A percentile compares a stretch with the other conserved stretches of the same genome.
Evolutionary conservation across 1,140 invertebrate genomes (phyloP).

Genomic region (Drosophila truncata): DNA sequence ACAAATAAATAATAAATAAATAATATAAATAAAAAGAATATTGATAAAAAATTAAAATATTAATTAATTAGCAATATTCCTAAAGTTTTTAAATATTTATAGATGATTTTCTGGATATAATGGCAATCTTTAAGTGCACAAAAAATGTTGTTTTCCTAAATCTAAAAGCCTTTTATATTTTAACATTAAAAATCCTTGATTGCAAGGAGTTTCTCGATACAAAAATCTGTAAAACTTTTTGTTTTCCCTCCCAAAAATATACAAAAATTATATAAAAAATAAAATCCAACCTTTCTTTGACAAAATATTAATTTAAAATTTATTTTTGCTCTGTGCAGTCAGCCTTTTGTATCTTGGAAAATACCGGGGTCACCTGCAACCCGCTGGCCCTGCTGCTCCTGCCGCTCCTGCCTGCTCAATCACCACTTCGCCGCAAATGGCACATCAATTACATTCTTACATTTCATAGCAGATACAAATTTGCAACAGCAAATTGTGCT

Average conservation of each 20-base stretch:
- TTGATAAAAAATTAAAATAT: too few relatives aligned
- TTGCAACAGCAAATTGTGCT: slow-evolving; percentile 52
- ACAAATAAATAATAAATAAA: too few relatives aligned
- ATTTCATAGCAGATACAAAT: slow-evolving; percentile 75
- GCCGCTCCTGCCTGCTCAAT: slow-evolving; percentile 26
- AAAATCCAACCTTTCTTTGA: not conserved
- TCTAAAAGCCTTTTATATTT: too few relatives aligned
- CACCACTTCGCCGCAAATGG: slow-evolving; percentile 62
- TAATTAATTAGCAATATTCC: too few relatives aligned
- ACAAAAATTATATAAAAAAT: too few relatives aligned
- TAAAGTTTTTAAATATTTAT: too few relatives aligned
- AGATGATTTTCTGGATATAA: too few relatives aligned
- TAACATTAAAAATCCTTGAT: too few relatives aligned
- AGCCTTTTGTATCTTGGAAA: slow-evolving; percentile 16
- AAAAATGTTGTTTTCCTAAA: too few relatives aligned
- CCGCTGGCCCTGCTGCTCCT: slow-evolving; percentile 6
- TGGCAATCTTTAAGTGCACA: too few relatives aligned
- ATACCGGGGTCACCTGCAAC: slow-evolving; percentile 29
- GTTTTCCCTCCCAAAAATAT: not conserved
- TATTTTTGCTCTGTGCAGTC: slow-evolving; percentile 6
- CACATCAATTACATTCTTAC: slow-evolving; percentile 77
- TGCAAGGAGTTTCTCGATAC: not conserved
- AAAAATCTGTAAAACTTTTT: not conserved
- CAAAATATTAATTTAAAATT: not conserved
- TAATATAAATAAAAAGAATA: too few relatives aligned